Conservation (phyloP, 2,888 invertebrate species). For the Teinopalpus imperialis region DNA sequence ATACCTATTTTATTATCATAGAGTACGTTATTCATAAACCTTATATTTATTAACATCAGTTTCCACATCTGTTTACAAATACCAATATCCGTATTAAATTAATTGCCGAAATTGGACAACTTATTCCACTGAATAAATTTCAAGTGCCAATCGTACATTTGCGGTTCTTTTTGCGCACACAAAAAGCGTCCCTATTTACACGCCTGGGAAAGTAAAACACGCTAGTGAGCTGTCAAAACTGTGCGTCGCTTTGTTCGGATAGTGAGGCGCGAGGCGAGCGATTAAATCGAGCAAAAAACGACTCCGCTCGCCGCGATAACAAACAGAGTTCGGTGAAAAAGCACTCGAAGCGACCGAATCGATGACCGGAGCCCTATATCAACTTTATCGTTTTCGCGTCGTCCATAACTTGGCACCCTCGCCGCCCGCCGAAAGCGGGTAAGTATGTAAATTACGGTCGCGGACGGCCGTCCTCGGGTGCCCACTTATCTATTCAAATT, state of each 20-base stretch:
- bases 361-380: conserved; percentile 78
- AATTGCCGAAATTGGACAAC: conserved; percentile 1
- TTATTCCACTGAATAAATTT: conserved; percentile 7
- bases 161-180: not conserved
- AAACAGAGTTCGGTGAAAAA: conserved; percentile 70
- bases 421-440: conserved; percentile 75
- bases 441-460: conserved; percentile 82
- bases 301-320: conserved; percentile 54
- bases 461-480: conserved; percentile 75
- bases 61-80: conserved; percentile 1
- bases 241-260: conserved; percentile 40
- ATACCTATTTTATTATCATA: not conserved
- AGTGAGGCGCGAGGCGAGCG: conserved; percentile 37
- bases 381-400: conserved; percentile 78
- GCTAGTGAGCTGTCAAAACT: conserved; percentile 40
- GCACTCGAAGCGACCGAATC: conserved; percentile 63
- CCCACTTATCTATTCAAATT: conserved; percentile 83
- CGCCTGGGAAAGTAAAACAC: conserved; percentile 33
- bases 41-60: not conserved
- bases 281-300: conserved; percentile 58
- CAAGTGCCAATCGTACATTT: not conserved
- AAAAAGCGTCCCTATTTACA: conserved; percentile 31
- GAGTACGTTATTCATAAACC: not conserved
- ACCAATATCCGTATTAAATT: conserved; percentile 8
- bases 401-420: conserved; percentile 76